Evolutionary conservation across 2,888 invertebrate species (phyloP), one percentile per base, ranked within the genome.

Genomic region (Argyra leucocephala): DNA sequence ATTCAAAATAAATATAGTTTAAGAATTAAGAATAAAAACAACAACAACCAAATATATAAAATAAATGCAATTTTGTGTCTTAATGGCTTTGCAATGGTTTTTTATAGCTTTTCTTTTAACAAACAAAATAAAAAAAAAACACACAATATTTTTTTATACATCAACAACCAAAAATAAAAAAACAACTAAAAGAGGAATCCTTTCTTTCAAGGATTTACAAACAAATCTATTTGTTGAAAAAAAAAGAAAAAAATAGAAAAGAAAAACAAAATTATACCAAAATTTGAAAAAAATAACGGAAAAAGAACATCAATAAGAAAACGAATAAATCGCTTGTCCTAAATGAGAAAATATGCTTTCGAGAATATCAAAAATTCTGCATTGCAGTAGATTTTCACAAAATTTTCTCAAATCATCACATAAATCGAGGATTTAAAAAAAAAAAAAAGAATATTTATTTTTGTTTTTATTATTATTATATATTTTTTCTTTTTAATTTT

Each of bases 121-220:
- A n/a, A n/a, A n/a, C n/a, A 5, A 48, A 48, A 48, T 18, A n/a
- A 48, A n/a, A 18, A 15, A 37, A 48, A 48, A 48, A 48, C 5
- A 31, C n/a, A 26, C 26, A 26, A 26, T n/a, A n/a, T n/a, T n/a
- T n/a, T n/a, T n/a, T n/a, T n/a, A n/a, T n/a, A 26, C 37, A 37
- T 10, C 15, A 48, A 48, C 31, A 31, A 31, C 31, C 48, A 48
- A 48, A 48, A n/a, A 48, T 18, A 48, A 48, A 15, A 48, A 48
- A 48, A 48, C 15, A 37, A 9, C 31, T n/a, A 48, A 48, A 48
- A 48, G 18, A 18, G 18, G 48, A 48, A 48, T 48, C 48, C 48
- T 48, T 48, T 48, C 48, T 48, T 48, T 48, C 48, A 48, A 48
- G 48, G 48, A 48, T 48, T 48, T 48, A 48, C 18, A 48, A 48